Percentiles rank a stretch among this genome's conserved stretches.
phyloP scores from a whole-genome alignment of 2,113 vertebrate genomes.

The Amphilophus citrinellus region DNA sequence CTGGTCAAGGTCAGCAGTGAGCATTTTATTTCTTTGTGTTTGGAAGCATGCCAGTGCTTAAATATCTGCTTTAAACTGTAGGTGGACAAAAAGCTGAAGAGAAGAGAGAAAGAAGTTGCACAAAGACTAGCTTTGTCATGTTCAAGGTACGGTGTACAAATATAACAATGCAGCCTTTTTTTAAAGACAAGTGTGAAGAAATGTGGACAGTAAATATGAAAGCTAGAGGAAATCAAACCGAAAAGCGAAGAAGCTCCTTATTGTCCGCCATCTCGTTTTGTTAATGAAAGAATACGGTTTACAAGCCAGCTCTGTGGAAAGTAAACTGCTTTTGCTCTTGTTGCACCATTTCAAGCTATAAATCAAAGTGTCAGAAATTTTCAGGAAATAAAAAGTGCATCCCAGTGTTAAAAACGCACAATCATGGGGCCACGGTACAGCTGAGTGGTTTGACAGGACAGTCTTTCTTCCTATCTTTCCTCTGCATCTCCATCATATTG shows the following conservation, averaged over 20 bases:
- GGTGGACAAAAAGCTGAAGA: neutral
- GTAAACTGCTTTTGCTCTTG: neutral
- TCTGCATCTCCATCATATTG: no score
- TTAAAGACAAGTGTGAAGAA: neutral
- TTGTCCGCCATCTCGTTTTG: neutral
- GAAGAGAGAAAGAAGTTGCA: neutral
- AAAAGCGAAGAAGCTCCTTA: neutral
- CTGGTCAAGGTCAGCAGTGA: constrained; percentile 7
- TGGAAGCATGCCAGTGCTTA: neutral
- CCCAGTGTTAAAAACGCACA: neutral
- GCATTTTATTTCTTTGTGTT: neutral
- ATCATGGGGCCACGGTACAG: neutral
- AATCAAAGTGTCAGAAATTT: no score
- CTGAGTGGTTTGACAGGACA: neutral
- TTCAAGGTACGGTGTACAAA: neutral
- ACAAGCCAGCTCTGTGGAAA: no score
- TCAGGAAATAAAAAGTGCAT: neutral
- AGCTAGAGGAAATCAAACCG: neutral
- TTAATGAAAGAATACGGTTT: no score
- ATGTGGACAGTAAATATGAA: neutral
- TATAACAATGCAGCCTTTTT: neutral
- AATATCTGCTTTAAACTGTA: neutral
- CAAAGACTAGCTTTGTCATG: neutral
- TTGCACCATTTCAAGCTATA: neutral
- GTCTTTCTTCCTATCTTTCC: no score